Evolutionary conservation across 2,888 invertebrate species (phyloP), one percentile per base, ranked within the genome.

Genomic region (Melinaea menophilus): DNA sequence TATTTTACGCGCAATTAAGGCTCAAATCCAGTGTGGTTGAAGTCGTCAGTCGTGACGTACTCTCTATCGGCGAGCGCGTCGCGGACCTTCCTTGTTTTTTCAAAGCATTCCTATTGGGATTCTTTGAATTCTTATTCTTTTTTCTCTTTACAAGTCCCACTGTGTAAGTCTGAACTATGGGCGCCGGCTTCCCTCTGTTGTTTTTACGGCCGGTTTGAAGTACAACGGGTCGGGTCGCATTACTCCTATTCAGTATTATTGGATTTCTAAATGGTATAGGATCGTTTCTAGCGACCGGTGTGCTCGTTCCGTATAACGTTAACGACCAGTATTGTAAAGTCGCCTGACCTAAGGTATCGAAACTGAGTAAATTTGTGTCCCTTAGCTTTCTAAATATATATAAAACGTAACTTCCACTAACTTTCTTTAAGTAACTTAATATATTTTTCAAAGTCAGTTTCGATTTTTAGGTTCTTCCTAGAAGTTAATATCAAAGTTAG

Each of bases 321-420:
- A 98, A 92, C 68, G 97, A 96, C 98, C 98, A 98, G 83, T 96
- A 96, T 91, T 96, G 95, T n/a, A n/a, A n/a, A n/a, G n/a, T 94
- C 66, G 97, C 97, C 84, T 96, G 94, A 87, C 96, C 97, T 97
- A 92, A 77, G 86, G 76, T 75, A 74, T 77, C 75, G 75, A 78
- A 79, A 79, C 69, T 70, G 64, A 73, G 65, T 63, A 48, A 48
- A 60, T 62, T 47, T 69, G 59, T 71, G 68, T 69, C 63, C 73
- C 67, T 46, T 60, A 31, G 56, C 55, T 56, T 48, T 64, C 61
- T 37, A 58, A 31, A 64, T 58, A 13, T 55, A 22, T 22, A 60
- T 60, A 51, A 51, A 51, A 37, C 13, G 48, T 51, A 59, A 61
- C 13, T 62, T 56, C 51, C n/a, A n/a, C 58, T 45, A 61, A 58